phyloP scores from a whole-genome alignment of 2,797 vertebrate species.

The Chelidonichthys spinosus region DNA sequence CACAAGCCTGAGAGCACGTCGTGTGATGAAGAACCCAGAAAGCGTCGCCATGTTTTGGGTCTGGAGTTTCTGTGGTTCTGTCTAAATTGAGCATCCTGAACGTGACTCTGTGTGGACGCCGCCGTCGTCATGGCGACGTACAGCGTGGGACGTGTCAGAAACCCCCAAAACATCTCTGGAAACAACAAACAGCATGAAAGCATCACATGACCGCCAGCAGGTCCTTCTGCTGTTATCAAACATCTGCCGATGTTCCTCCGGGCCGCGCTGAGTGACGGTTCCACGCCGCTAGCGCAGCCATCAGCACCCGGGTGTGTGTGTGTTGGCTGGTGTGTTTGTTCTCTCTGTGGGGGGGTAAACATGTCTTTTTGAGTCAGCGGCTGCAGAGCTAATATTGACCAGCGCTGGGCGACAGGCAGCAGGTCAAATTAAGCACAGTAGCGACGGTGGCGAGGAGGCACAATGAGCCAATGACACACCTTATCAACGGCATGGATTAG shows the following conservation, averaged over 20 bases:
- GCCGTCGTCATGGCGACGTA: too few relatives aligned
- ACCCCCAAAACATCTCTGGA: neutral
- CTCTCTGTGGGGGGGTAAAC: slow-evolving; percentile 54
- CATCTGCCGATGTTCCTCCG: slow-evolving; percentile 57
- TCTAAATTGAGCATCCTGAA: too few relatives aligned
- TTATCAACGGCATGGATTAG: slow-evolving; percentile 83
- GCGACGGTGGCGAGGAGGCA: slow-evolving; percentile 56
- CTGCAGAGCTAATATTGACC: slow-evolving; percentile 85
- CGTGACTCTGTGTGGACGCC: too few relatives aligned
- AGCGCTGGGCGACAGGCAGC: slow-evolving; percentile 63
- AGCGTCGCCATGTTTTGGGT: too few relatives aligned
- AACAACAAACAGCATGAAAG: slow-evolving; percentile 1
- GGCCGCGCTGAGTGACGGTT: slow-evolving; percentile 50
- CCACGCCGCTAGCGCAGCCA: slow-evolving; percentile 46
- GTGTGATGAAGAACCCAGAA: too few relatives aligned
- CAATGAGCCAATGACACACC: slow-evolving; percentile 77
- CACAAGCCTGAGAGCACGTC: too few relatives aligned
- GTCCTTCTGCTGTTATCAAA: slow-evolving; percentile 41
- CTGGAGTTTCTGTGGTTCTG: too few relatives aligned
- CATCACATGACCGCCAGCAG: neutral
- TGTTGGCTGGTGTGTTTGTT: slow-evolving; percentile 55
- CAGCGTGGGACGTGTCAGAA: neutral
- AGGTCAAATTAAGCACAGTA: slow-evolving; percentile 77
- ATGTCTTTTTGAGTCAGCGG: slow-evolving; percentile 71
- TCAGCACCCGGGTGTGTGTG: slow-evolving; percentile 29